These are phyloP conservation scores for Albula glossodonta DNA, from an alignment of 2,113 vertebrate species.

Conservation along the genomic window DNA sequence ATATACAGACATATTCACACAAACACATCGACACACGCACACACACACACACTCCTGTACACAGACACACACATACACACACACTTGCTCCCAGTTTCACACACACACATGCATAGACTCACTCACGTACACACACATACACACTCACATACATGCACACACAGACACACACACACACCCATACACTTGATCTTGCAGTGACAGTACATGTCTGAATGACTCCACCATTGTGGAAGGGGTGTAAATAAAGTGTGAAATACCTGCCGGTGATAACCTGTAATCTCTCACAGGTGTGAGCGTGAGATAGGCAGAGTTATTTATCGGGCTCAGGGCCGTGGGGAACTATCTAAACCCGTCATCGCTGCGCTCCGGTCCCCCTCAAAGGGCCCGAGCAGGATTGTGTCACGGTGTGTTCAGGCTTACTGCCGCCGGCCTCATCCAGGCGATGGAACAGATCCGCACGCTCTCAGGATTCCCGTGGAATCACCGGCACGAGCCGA, in stretches of 20 bases:
- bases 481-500: neutral
- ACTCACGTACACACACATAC: neutral
- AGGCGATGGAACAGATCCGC: constrained; percentile 20
- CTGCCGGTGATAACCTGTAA: constrained; percentile 40
- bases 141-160: constrained; percentile 8
- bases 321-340: neutral
- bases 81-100: too few relatives aligned
- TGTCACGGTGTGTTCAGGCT: constrained; percentile 12
- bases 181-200: constrained; percentile 24
- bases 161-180: constrained; percentile 18
- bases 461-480: neutral
- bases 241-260: constrained; percentile 43
- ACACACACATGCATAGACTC: constrained; percentile 3
- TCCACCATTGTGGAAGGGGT: constrained; percentile 24
- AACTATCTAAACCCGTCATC: neutral
- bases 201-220: constrained; percentile 30
- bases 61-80: too few relatives aligned
- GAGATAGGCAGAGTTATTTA: constrained; percentile 33
- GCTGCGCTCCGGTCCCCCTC: neutral
- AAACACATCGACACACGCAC: too few relatives aligned
- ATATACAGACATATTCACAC: neutral
- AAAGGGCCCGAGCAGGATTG: constrained; percentile 12
- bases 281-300: constrained; percentile 34
- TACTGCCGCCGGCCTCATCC: constrained; percentile 23
- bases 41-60: too few relatives aligned